Base-by-base conservation (phyloP, 2,113 vertebrate genomes). In the Myrmecobius fasciatus region DNA sequence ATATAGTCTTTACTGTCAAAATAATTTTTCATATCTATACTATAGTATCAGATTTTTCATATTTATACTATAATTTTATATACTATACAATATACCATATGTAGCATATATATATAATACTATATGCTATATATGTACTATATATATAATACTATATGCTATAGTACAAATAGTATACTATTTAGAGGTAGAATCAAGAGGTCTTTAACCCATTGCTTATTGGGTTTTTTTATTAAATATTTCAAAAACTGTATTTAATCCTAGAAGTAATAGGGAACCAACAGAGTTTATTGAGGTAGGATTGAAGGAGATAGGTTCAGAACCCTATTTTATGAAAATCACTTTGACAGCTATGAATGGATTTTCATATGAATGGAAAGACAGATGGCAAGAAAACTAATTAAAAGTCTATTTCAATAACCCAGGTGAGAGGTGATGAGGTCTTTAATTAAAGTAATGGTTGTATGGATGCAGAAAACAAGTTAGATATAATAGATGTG, bases 21-120 rank as follows among this genome's bases (percentile, higher is more conserved):
- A 89, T 43, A 51, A 89, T 83, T 91, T 89, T 36, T 95, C 90
- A 95, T 51, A 53, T 89, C 12, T 92, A 88, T 91, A n/a, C 43
- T 48, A 91, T 14, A 43, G 7, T 43, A 67, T 67, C 54, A 56
- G 54, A 49, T 8, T 49, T 49, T 49, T 49, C 49, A 8, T 8
- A 49, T 49, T 8, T 49, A 49, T 49, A 49, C 49, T 48, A 48
- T 48, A 48, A 49, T n/a, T n/a, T n/a, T n/a, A n/a, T 8, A 49
- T 49, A 49, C 4, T 51, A 51, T 51, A n/a, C n/a, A n/a, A n/a
- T n/a, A n/a, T n/a, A n/a, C n/a, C n/a, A n/a, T n/a, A n/a, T n/a
- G n/a, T n/a, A n/a, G n/a, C n/a, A n/a, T n/a, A n/a, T n/a, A n/a
- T n/a, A n/a, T n/a, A n/a, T n/a, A n/a, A n/a, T n/a, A n/a, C n/a